phyloP scores from a whole-genome alignment of 2,113 vertebrate species.

The Mola mola region DNA sequence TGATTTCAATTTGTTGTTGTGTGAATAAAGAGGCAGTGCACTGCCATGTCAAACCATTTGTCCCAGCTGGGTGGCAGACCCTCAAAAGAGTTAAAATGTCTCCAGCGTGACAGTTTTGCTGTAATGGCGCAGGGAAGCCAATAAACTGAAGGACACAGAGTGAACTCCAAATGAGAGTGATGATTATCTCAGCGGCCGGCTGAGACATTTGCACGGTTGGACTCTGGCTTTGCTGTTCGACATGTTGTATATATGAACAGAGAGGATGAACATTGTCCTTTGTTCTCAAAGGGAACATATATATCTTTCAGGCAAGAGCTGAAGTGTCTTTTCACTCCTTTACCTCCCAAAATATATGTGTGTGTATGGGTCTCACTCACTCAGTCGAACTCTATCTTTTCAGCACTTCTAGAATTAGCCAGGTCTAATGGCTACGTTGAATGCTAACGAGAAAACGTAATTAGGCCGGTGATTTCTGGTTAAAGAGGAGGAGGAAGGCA shows the following conservation, averaged over 20 bases:
- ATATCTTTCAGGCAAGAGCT: slow-evolving; percentile 29
- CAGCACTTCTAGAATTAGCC: slow-evolving; percentile 56
- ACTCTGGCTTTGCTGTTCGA: slow-evolving; percentile 21
- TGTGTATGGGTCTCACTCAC: slow-evolving; percentile 8
- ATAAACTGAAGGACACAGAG: slow-evolving; percentile 33
- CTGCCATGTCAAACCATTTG: slow-evolving; percentile 11
- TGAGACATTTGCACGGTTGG: slow-evolving; percentile 40
- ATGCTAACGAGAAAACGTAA: slow-evolving; percentile 53
- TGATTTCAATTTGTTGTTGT: background rate
- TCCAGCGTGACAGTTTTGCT: slow-evolving; percentile 30
- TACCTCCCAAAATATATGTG: slow-evolving; percentile 9
- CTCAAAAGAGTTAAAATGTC: slow-evolving; percentile 5
- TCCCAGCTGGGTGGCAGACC: slow-evolving; percentile 22
- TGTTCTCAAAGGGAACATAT: slow-evolving; percentile 15
- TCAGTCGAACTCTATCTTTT: background rate
- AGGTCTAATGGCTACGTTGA: slow-evolving; percentile 54
- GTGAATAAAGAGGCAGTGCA: slow-evolving; percentile 16
- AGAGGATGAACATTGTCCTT: slow-evolving; percentile 14
- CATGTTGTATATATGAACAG: slow-evolving; percentile 7
- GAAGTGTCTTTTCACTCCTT: slow-evolving; percentile 10
- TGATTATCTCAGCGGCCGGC: slow-evolving; percentile 52
- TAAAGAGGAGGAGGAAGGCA: slow-evolving; percentile 26
- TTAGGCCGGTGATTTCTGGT: slow-evolving; percentile 45
- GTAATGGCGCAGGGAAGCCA: slow-evolving; percentile 18
- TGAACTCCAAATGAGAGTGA: slow-evolving; percentile 46